phyloP scores from a whole-genome alignment of 2,113 vertebrate genomes.

The Cynocephalus volans region DNA sequence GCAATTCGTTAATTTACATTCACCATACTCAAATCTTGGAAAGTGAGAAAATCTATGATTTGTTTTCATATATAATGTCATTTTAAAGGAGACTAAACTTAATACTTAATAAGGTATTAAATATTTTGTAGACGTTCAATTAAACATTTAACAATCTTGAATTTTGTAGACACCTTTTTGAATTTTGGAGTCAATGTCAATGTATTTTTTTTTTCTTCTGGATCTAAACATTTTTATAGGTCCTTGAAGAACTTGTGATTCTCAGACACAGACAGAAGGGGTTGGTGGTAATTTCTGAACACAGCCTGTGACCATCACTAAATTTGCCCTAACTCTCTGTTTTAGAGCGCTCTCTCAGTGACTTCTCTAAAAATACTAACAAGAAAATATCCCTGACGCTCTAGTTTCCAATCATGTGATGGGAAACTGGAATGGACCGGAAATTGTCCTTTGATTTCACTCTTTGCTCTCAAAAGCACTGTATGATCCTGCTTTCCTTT shows the following conservation, averaged over 20 bases:
- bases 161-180: neutral
- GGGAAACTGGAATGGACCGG: neutral
- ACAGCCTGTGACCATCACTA: neutral
- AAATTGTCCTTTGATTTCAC: constrained; percentile 56
- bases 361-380: constrained; percentile 3
- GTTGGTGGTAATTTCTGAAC: constrained; percentile 13
- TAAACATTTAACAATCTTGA: constrained; percentile 44
- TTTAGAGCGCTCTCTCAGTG: neutral
- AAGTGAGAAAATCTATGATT: constrained; percentile 53
- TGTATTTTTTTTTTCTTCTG: neutral
- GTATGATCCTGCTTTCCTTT: constrained; percentile 42
- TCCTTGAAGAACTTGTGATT: neutral
- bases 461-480: neutral
- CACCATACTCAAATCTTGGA: constrained; percentile 20
- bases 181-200: constrained; percentile 40
- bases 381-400: neutral
- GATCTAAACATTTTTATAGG: constrained; percentile 9
- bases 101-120: constrained; percentile 52
- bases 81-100: constrained; percentile 38
- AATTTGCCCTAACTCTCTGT: neutral
- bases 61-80: constrained; percentile 8
- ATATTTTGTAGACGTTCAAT: constrained; percentile 53
- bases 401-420: neutral
- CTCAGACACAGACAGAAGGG: neutral
- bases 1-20: constrained; percentile 13